Evolutionary conservation across 2,113 vertebrate genomes (phyloP), one percentile per base, ranked within the genome.

Genomic region (Antechinus stuartii): DNA sequence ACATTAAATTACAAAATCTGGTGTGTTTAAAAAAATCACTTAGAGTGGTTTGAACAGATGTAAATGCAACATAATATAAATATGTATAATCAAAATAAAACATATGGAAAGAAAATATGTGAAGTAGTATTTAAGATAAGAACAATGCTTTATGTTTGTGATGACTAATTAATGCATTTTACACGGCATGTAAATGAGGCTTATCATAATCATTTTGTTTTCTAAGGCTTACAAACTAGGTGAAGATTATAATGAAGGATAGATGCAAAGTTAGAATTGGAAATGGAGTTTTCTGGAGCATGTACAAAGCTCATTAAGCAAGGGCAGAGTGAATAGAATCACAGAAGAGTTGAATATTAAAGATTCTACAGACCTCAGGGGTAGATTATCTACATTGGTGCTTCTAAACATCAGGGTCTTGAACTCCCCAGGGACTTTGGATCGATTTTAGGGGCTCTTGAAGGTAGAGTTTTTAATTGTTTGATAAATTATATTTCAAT

Each of bases 11-110:
- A 84, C 42, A 42, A 92, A 90, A 46, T 91, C 68, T 26, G 54
- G 22, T 89, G 2, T 46, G 84, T 52, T 94, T 91, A 35, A 54
- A 91, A 47, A 11, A 9, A 47, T 91, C 92, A 90, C 42, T 94
- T 93, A 49, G 1, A 54, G 57, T 11, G 22, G 35, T 94, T 90
- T 96, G 84, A 94, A 96, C 53, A 92, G 95, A 92, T 27, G 49
- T 91, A 93, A 94, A 89, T 61, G 56, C 92, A 90, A 54, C 49
- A 90, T 94, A 95, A 54, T 1, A 54, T 25, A 84, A 9, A 54
- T 8, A 26, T 23, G 50, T 0, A 35, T 61, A 6, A 84, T 84
- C n/a, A 68, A 91, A 46, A 94, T 26, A 94, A 95, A 92, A 23
- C 52, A 95, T 1, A 52, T 61, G 46, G 46, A 91, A 92, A 91